A percentile compares a stretch with the other conserved stretches of the same genome.
Evolutionary conservation across 2,113 vertebrate species (phyloP).

Genomic region (Poeciliopsis occidentalis): DNA sequence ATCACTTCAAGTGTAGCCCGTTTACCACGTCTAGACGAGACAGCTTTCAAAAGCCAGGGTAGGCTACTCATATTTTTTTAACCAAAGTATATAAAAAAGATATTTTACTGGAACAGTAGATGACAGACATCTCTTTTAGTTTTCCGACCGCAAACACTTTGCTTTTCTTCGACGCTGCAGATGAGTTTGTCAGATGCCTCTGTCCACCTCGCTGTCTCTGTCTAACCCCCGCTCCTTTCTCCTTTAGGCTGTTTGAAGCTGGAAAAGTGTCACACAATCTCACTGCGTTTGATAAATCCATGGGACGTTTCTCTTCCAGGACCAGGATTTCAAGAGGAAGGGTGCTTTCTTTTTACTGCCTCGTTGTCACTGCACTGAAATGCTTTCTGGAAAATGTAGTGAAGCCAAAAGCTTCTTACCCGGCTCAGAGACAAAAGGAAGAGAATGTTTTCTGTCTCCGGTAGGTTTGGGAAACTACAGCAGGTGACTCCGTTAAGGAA

Average conservation of each 20-base stretch:
- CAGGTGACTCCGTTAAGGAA: slow-evolving; percentile 20
- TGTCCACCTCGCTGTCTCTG: slow-evolving; percentile 58
- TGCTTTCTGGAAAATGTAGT: slow-evolving; percentile 38
- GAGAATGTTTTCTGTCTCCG: slow-evolving; percentile 15
- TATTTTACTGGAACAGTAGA: slow-evolving; percentile 67
- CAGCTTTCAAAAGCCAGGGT: slow-evolving; percentile 58
- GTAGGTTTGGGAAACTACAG: slow-evolving; percentile 28
- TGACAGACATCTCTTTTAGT: slow-evolving; percentile 73
- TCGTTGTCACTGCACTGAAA: slow-evolving; percentile 42
- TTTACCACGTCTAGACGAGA: slow-evolving; percentile 75
- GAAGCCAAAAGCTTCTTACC: slow-evolving; percentile 43
- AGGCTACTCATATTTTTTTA: slow-evolving; percentile 32
- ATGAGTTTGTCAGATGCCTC: slow-evolving; percentile 73
- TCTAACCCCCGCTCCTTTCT: slow-evolving; percentile 41
- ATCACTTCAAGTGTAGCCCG: slow-evolving; percentile 67
- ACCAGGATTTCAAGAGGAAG: slow-evolving; percentile 38
- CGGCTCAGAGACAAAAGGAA: slow-evolving; percentile 39
- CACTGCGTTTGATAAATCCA: slow-evolving; percentile 68
- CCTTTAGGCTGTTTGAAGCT: slow-evolving; percentile 56
- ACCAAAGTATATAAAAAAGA: slow-evolving; percentile 69
- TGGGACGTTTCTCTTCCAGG: slow-evolving; percentile 29
- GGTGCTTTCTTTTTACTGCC: slow-evolving; percentile 36
- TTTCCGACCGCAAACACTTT: slow-evolving; percentile 69
- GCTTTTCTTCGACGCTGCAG: slow-evolving; percentile 56
- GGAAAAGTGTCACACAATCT: slow-evolving; percentile 51